phyloP scores from a whole-genome alignment of 2,888 invertebrate species.

The Uropetala carovei region DNA sequence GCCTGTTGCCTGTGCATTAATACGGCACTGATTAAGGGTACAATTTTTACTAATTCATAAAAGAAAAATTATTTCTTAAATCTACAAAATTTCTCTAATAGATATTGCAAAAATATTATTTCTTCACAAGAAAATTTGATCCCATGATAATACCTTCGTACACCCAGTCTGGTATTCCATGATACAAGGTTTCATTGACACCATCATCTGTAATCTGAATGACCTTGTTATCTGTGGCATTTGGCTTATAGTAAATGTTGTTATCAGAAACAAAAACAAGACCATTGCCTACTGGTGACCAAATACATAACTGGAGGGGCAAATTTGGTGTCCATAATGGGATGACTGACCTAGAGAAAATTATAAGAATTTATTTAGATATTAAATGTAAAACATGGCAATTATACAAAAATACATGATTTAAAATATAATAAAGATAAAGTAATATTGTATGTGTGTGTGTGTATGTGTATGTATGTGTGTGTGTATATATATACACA shows the following conservation, averaged over 20 bases:
- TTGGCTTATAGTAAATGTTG: slow-evolving; percentile 85
- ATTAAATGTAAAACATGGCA: not conserved
- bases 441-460: no score
- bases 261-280: slow-evolving; percentile 85
- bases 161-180: slow-evolving; percentile 96
- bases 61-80: no score
- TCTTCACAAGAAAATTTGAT: no score
- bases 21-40: no score
- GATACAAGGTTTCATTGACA: slow-evolving; percentile 81
- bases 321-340: slow-evolving; percentile 65
- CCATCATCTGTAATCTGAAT: slow-evolving; percentile 80
- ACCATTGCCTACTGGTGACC: slow-evolving; percentile 86
- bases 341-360: slow-evolving; percentile 33
- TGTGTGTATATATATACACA: no score
- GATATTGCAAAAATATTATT: no score
- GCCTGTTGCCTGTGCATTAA: no score
- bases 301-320: slow-evolving; percentile 84
- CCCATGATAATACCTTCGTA: slow-evolving; percentile 84
- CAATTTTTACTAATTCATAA: no score
- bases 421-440: not conserved
- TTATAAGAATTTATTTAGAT: not conserved
- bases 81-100: no score
- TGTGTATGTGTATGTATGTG: no score
- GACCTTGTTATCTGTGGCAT: slow-evolving; percentile 73
- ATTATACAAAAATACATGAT: not conserved